Evolutionary conservation across 2,113 vertebrate species (phyloP), one percentile per base, ranked within the genome.

Genomic region (Xiphophorus hellerii): DNA sequence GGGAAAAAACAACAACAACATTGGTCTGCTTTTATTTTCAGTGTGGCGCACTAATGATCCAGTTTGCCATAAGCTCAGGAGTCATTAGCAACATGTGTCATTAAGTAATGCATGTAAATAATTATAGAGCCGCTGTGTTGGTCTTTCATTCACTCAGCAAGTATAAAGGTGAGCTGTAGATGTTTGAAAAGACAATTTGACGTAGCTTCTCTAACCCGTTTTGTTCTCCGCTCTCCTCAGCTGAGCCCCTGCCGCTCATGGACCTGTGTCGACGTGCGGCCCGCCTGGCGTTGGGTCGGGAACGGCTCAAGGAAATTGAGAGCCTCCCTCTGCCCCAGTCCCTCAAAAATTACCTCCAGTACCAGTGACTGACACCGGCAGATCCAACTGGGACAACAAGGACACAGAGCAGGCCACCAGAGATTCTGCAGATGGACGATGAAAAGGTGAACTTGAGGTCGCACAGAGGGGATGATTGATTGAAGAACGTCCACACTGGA

Each of bases 281-380:
- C 73, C 96, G 98, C 51, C 89, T 97, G 76, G 96, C 98, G 70
- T 90, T 99, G 63, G 97, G 98, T 84, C 95, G 97, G 79, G 97
- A 96, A 66, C 96, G 97, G 80, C 95, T 99, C 76, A 95, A 91
- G 84, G 96, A 97, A 93, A 98, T 99, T 84, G 91, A 96, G 86
- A 90, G 92, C 77, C 96, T 99, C 92, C 98, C 98, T 82, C 94
- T 99, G 93, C 98, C 98, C 83, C 96, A 97, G 83, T 96, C 98
- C 81, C 95, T 99, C 90, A 99, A 99, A 92, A 97, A 97, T 95
- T 99, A 99, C 94, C 96, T 99, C 93, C 98, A 99, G 80, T 99
- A 99, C 95, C 97, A 99, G 91, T 99, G 96, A 97, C 78, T 65
- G 83, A 79, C 85, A 78, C 66, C 74, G 44, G 72, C 68, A 62